These are phyloP conservation scores for Opisthograptis luteolata DNA, from an alignment of 2,888 invertebrate genomes.

Conservation along the genomic window DNA sequence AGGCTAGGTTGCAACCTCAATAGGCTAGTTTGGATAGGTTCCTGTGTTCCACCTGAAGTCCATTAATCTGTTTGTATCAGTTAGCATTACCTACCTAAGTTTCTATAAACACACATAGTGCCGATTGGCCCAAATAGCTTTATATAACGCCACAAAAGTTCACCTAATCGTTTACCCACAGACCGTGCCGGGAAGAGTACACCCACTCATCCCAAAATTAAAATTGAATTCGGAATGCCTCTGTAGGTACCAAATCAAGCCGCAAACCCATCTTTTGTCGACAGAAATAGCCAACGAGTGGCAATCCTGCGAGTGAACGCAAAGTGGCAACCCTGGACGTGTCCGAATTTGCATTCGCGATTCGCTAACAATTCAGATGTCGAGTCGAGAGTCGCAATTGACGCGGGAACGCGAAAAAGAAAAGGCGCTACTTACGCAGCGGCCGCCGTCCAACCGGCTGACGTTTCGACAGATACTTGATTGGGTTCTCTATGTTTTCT, in stretches of 20 bases:
- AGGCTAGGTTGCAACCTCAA: too few relatives aligned
- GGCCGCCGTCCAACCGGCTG: conserved; percentile 42
- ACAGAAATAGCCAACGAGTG: conserved; percentile 27
- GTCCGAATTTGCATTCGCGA: conserved; percentile 37
- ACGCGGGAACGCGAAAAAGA: conserved; percentile 41
- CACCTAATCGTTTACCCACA: background rate
- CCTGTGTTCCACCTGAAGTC: too few relatives aligned
- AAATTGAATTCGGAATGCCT: conserved; percentile 9
- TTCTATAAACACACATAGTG: too few relatives aligned
- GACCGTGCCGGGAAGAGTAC: background rate
- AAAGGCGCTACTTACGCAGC: conserved; percentile 38
- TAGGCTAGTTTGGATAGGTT: too few relatives aligned
- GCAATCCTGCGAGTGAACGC: conserved; percentile 29
- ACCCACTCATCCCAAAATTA: conserved; percentile 7
- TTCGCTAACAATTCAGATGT: conserved; percentile 39
- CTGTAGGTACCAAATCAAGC: conserved; percentile 19
- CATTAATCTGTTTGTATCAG: too few relatives aligned
- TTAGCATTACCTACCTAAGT: too few relatives aligned
- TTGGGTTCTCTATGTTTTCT: conserved; percentile 60
- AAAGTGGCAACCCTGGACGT: conserved; percentile 32
- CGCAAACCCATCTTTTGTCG: conserved; percentile 20
- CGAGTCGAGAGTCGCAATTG: conserved; percentile 40
- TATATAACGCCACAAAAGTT: background rate
- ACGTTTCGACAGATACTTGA: conserved; percentile 65
- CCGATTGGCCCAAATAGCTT: too few relatives aligned